Conservation (phyloP, 2,797 vertebrate genomes). For the Telmatherina bonti region DNA sequence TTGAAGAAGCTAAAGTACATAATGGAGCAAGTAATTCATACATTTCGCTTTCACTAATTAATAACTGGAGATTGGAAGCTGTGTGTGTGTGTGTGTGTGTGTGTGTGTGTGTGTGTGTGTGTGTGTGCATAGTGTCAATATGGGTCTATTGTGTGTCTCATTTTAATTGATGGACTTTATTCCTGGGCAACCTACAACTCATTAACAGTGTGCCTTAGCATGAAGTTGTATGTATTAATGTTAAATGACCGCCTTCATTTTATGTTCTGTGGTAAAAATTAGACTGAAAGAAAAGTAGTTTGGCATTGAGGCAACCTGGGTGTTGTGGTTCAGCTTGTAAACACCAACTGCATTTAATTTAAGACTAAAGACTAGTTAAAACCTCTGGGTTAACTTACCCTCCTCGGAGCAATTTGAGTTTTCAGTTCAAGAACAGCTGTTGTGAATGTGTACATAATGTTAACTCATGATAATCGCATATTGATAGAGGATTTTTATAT, state of each 20-base stretch:
- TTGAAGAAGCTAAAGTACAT: slow-evolving; percentile 94
- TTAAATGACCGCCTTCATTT: slow-evolving; percentile 3
- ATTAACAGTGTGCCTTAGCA: slow-evolving; percentile 50
- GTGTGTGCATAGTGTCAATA: slow-evolving; percentile 68
- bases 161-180: slow-evolving; percentile 95
- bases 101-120: slow-evolving; percentile 25
- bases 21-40: slow-evolving; percentile 99
- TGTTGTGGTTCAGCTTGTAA: background rate
- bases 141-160: slow-evolving; percentile 84
- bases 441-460: no score
- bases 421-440: no score
- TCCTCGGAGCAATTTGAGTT: no score
- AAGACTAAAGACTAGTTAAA: no score
- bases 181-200: slow-evolving; percentile 88
- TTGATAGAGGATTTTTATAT: no score
- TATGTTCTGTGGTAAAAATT: slow-evolving; percentile 12
- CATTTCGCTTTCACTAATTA: slow-evolving; percentile 95
- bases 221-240: slow-evolving; percentile 13
- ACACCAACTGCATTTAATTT: no score
- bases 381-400: no score
- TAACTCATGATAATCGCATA: no score
- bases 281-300: background rate
- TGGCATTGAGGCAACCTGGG: background rate
- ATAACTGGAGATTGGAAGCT: slow-evolving; percentile 86
- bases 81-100: slow-evolving; percentile 17